Base-by-base conservation (phyloP, 2,113 vertebrate genomes). In the Hymenochirus boettgeri region DNA sequence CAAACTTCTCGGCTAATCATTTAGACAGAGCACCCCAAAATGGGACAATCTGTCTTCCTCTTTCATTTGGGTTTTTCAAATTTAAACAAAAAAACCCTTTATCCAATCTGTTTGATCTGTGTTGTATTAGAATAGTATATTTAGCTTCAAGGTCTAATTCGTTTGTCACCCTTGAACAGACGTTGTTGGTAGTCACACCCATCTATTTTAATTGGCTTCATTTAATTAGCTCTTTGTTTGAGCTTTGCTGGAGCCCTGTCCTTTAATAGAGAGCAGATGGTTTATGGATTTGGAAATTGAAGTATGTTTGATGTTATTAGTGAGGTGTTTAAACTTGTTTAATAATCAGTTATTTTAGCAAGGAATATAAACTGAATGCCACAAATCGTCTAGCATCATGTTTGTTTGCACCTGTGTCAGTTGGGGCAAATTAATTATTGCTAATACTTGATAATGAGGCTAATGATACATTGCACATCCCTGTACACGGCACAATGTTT, bases 251-350 rank as follows among this genome's bases (percentile, higher is more conserved):
- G 33, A 42, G 31, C 29, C 45, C 11, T 66, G 15, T 59, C 31
- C 55, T 59, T 19, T 23, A 29, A 27, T n/a, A n/a, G n/a, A 25
- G 24, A 69, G 25, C 65, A 69, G 65, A 69, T 69, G 65, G 65
- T 45, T 69, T 25, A 60, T 69, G 47, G 46, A 53, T 47, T 60
- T 60, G 33, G 65, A 33, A 47, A 58, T n/a, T n/a, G n/a, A n/a
- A n/a, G n/a, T n/a, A n/a, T 24, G 10, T 55, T 55, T 47, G n/a
- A 45, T 54, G 50, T 39, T 5, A 27, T 22, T 55, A 64, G 39
- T 31, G 25, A 33, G 52, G 26, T n/a, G 62, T 37, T n/a, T 22
- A 3, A 31, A 42, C 61, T 27, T 29, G 13, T 27, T 17, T 22
- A 22, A 48, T 7, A 23, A 23, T 3, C 8, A 48, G 7, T 23